Base-by-base conservation (phyloP, 2,888 invertebrate species). In the Ennomos fuscantarius region DNA sequence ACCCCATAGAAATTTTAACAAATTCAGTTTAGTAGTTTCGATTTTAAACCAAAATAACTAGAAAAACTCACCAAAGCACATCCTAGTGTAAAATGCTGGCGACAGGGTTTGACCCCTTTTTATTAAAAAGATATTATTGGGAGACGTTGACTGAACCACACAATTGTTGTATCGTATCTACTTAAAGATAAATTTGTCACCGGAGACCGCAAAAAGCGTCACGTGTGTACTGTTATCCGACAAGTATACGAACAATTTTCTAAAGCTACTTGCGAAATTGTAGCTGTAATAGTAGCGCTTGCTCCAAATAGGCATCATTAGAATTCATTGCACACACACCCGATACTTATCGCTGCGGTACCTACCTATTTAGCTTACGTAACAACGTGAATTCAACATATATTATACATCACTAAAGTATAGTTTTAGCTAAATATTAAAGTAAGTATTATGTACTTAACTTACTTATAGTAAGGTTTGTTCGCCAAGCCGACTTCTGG, bases 131-230 rank as follows among this genome's bases (percentile, higher is more conserved):
- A n/a, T n/a, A n/a, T n/a, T n/a, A n/a, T n/a, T n/a, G n/a, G n/a
- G 10, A 51, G 56, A 52, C 35, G 37, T 9, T 35, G 39, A 31
- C 52, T 35, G 49, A 49, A 53, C 53, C 44, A 15, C 52, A 43
- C 44, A 48, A 52, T 43, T 48, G 48, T 58, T 45, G 36, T 40
- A 57, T 60, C 66, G 62, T 70, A 78, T 75, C 77, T 72, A 74
- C 70, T 70, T 68, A 77, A 81, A 84, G 84, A 80, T 81, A 56
- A 83, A 87, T 83, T 84, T 81, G 81, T 81, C 82, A 80, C 76
- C 64, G 55, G 75, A 78, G 72, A 80, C 75, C 73, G 74, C 75
- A 73, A 68, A 77, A 76, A 71, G 74, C 74, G 76, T 76, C 81
- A 78, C 76, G 76, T 77, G 75, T 75, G 76, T 78, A 78, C 77